These are phyloP conservation scores for Volucella zonaria DNA, from an alignment of 2,888 invertebrate genomes.

Conservation along the genomic window DNA sequence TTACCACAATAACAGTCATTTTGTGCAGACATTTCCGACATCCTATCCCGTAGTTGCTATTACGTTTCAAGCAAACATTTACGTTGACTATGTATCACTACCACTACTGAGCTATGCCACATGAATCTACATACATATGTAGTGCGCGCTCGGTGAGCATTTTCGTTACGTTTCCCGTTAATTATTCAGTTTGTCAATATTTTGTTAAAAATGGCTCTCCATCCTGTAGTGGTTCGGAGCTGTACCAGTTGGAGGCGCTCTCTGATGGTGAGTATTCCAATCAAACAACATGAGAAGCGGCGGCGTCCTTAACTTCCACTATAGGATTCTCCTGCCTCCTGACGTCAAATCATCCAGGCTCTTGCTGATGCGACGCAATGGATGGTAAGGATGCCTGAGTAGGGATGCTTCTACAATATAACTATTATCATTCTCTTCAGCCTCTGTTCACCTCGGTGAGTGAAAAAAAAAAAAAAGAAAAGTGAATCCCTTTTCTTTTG, in stretches of 20 bases:
- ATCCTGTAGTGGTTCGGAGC: not conserved
- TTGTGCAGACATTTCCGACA: constrained; percentile 63
- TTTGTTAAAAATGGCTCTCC: constrained; percentile 44
- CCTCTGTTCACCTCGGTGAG: constrained; percentile 20
- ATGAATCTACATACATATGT: too few species aligned
- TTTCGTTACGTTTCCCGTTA: constrained; percentile 69
- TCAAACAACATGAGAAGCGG: too few species aligned
- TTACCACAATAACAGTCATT: constrained; percentile 55
- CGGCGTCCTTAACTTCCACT: not conserved
- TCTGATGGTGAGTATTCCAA: not conserved
- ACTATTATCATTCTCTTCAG: constrained; percentile 40
- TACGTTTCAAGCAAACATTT: constrained; percentile 14
- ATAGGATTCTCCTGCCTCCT: constrained; percentile 15
- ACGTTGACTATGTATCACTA: constrained; percentile 2
- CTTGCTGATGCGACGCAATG: constrained; percentile 63
- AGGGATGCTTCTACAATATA: constrained; percentile 9
- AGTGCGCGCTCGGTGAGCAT: constrained; percentile 28
- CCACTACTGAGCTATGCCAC: constrained; percentile 7
- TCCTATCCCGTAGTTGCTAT: constrained; percentile 43
- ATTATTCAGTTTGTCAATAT: constrained; percentile 73
- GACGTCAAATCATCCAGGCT: constrained; percentile 51
- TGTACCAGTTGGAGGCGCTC: not conserved
- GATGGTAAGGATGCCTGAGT: constrained; percentile 23
- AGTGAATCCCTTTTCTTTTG: constrained; percentile 10
- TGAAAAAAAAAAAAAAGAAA: not conserved